Conservation (phyloP, 2,797 vertebrate genomes). For the Gymnothorax javanicus region DNA sequence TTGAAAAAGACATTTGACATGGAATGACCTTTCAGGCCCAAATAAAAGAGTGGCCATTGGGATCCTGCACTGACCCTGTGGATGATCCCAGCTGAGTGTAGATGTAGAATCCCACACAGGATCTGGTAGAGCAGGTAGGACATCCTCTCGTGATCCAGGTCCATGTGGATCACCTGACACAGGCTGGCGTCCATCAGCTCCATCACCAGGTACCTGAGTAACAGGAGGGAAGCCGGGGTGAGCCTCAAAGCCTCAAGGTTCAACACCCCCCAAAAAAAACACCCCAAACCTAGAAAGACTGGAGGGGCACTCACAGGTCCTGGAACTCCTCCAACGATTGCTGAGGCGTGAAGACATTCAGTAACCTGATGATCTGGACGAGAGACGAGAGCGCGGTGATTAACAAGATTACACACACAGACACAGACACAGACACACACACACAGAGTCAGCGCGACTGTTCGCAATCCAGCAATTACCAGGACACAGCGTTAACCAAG, state of each 20-base stretch:
- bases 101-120: slow-evolving; percentile 94
- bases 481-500: background rate
- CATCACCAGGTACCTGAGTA: slow-evolving; percentile 91
- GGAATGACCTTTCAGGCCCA: no score
- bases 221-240: background rate
- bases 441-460: background rate
- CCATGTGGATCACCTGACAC: slow-evolving; percentile 98
- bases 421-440: background rate
- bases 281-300: background rate
- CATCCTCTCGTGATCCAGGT: slow-evolving; percentile 97
- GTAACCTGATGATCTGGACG: slow-evolving; percentile 91
- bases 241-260: background rate
- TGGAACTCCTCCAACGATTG: slow-evolving; percentile 98
- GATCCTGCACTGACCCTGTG: slow-evolving; percentile 82
- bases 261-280: background rate
- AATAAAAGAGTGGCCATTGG: no score
- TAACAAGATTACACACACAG: slow-evolving; percentile 30
- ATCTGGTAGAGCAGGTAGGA: slow-evolving; percentile 98
- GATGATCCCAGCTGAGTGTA: slow-evolving; percentile 96
- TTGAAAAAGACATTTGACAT: no score
- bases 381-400: slow-evolving; percentile 39
- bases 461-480: background rate
- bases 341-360: slow-evolving; percentile 97
- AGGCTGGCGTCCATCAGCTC: slow-evolving; percentile 97
- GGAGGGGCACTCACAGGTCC: slow-evolving; percentile 87